These are phyloP conservation scores for Poeciliopsis presidionis DNA, from an alignment of 2,797 vertebrate species.

Conservation along the genomic window DNA sequence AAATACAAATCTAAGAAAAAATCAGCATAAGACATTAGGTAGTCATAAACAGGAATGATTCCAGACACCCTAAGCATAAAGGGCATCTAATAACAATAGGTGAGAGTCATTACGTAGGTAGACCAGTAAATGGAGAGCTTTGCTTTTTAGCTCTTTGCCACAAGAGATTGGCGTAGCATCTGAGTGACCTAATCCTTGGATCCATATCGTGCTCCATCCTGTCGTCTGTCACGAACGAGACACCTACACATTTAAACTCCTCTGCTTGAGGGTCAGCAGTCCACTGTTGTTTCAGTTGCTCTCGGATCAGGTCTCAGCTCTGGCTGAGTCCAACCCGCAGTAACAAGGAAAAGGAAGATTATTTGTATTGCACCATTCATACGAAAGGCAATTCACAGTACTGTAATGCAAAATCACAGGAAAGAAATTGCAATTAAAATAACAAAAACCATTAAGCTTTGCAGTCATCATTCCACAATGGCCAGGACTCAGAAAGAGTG, in stretches of 20 bases:
- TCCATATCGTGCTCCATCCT: background rate
- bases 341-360: too few species aligned
- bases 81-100: background rate
- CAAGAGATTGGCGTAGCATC: background rate
- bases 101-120: background rate
- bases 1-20: background rate
- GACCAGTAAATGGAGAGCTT: background rate
- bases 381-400: too few species aligned
- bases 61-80: too few species aligned
- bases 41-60: too few species aligned
- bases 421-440: too few species aligned
- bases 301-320: background rate
- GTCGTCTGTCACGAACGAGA: background rate
- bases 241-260: background rate
- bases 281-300: too few species aligned
- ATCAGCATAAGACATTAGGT: too few species aligned
- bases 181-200: background rate
- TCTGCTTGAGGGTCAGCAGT: background rate
- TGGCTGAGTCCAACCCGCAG: background rate
- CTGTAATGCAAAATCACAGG: too few species aligned
- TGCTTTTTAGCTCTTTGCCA: background rate
- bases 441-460: too few species aligned
- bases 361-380: too few species aligned
- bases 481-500: too few species aligned
- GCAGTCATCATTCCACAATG: too few species aligned